Conservation (phyloP, 2,888 invertebrate species). For the Drosophila sordidula region DNA sequence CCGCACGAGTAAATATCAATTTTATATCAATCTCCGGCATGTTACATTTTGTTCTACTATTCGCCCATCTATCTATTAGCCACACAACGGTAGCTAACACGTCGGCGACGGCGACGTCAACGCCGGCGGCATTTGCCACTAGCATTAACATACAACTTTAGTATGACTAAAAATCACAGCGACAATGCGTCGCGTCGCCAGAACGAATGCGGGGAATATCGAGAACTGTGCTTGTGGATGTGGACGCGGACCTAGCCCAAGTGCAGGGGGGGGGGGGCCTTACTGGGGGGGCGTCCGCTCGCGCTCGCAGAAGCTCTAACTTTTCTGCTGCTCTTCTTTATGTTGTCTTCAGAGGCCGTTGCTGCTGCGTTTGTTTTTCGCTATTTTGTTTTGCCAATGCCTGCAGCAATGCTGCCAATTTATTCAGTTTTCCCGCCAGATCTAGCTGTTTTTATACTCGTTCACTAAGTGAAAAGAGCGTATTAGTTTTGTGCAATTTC, state of each 20-base stretch:
- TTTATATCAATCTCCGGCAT: slow-evolving; percentile 24
- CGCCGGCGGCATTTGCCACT: slow-evolving; percentile 1
- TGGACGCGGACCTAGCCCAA: slow-evolving; percentile 10
- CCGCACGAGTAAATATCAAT: slow-evolving; percentile 52
- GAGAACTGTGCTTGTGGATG: slow-evolving; percentile 10
- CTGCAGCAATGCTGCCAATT: slow-evolving; percentile 21
- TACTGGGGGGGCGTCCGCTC: slow-evolving; percentile 33
- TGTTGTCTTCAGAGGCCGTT: not conserved
- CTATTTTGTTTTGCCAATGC: not conserved
- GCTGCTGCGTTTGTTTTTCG: not conserved
- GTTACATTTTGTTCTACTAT: slow-evolving; percentile 15
- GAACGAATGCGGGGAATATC: slow-evolving; percentile 6
- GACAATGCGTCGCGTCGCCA: slow-evolving; percentile 8
- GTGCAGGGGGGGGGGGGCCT: slow-evolving; percentile 8
- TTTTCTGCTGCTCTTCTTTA: slow-evolving; percentile 18
- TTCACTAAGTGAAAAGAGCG: no score
- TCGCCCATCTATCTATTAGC: slow-evolving; percentile 23
- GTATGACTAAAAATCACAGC: slow-evolving; percentile 8
- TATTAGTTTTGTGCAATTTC: no score
- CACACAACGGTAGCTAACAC: slow-evolving; percentile 1
- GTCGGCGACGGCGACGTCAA: slow-evolving; percentile 6
- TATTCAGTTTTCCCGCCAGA: slow-evolving; percentile 12
- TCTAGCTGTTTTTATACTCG: slow-evolving; percentile 2
- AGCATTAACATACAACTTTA: slow-evolving; percentile 32
- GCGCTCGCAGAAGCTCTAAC: slow-evolving; percentile 27